Conservation (phyloP, 2,888 invertebrate species). For the Linnaemya tessellans region DNA sequence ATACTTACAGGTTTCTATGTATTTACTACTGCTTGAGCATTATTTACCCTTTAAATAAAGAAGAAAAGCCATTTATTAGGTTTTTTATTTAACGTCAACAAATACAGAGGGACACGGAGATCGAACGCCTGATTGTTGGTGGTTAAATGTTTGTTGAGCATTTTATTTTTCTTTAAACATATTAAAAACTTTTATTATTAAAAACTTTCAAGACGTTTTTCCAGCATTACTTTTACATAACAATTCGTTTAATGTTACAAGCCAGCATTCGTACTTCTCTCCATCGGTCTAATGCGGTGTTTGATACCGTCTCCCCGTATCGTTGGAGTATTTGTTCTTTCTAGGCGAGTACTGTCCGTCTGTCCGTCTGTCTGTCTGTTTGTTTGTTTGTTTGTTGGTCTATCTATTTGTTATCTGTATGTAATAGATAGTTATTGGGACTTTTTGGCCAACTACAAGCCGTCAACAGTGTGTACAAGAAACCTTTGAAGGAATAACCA, state of each 20-base stretch:
- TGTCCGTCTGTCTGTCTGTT: no score
- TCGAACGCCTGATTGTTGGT: conserved; percentile 5
- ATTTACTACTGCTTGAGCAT: no score
- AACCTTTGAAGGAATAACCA: conserved; percentile 60
- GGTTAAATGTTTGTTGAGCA: background rate
- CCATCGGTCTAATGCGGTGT: background rate
- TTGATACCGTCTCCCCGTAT: conserved; percentile 17
- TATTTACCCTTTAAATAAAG: no score
- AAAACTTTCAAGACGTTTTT: no score
- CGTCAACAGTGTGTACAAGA: background rate
- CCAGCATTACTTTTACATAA: conserved; percentile 31
- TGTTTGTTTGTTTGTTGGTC: background rate
- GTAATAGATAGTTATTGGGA: conserved; percentile 51
- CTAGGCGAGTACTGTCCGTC: background rate
- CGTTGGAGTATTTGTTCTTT: conserved; percentile 13
- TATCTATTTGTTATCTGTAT: conserved; percentile 49
- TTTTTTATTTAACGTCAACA: conserved; percentile 22
- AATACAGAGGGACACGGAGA: background rate
- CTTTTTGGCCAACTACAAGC: conserved; percentile 49
- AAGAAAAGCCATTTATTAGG: conserved; percentile 46
- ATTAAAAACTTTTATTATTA: background rate
- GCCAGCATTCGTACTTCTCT: conserved; percentile 2
- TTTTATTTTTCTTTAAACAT: background rate
- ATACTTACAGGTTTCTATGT: background rate
- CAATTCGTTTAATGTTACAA: conserved; percentile 41